Conservation (phyloP, 92 coral and sea anemone genomes). For the Hydrozoanthus gracilis region DNA sequence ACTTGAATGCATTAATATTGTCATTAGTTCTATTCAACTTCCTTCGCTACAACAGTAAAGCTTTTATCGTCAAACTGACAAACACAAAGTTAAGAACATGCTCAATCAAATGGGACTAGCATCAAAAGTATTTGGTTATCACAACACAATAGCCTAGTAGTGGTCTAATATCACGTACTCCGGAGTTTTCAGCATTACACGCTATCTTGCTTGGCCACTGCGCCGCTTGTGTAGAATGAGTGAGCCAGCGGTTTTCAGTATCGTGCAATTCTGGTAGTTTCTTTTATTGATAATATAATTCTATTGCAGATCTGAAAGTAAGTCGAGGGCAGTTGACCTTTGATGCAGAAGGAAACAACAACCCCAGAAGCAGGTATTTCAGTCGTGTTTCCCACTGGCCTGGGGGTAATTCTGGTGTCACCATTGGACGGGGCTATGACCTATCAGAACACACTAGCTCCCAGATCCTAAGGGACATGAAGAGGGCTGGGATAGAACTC, state of each 20-base stretch:
- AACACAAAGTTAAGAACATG: too few species aligned
- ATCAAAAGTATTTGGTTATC: too few species aligned
- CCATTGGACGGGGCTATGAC: conserved; percentile 54
- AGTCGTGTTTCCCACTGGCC: conserved; percentile 55
- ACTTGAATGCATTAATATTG: too few species aligned
- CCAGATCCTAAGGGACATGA: conserved; percentile 31
- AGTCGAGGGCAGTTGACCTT: conserved; percentile 47
- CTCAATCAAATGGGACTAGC: too few species aligned
- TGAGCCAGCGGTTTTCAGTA: not conserved
- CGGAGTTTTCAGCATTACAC: too few species aligned
- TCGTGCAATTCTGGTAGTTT: not conserved
- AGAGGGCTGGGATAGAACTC: not conserved
- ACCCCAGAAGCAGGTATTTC: conserved; percentile 32
- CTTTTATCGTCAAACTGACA: too few species aligned
- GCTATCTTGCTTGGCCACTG: too few species aligned
- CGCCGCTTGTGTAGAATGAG: not conserved
- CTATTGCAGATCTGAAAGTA: conserved; percentile 21
- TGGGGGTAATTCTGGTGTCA: conserved; percentile 38
- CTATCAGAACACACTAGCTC: conserved; percentile 8
- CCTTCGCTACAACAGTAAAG: too few species aligned
- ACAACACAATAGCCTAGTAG: too few species aligned
- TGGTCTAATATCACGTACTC: too few species aligned
- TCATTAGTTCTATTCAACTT: too few species aligned
- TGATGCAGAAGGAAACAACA: conserved; percentile 50
- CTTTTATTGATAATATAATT: not conserved